phyloP scores from a whole-genome alignment of 37 sponge, comb jelly and placozoan species.

The Ephydatia muelleri region DNA sequence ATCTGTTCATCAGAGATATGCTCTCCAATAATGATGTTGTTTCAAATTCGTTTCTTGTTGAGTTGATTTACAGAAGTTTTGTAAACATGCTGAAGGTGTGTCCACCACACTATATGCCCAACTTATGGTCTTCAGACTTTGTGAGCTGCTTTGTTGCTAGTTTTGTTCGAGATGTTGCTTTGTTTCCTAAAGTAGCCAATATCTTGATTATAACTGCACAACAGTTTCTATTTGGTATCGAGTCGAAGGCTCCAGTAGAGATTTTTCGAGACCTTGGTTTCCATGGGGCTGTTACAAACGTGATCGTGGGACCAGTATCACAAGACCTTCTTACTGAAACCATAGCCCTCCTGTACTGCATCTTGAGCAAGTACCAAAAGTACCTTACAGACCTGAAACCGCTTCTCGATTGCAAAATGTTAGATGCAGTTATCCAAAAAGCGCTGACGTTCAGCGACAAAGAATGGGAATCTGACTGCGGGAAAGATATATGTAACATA shows the following conservation, averaged over 20 bases:
- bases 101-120: neutral
- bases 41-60: slow-evolving; percentile 7
- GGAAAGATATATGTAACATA: slow-evolving; percentile 56
- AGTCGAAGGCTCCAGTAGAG: slow-evolving; percentile 15
- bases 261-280: slow-evolving; percentile 16
- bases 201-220: slow-evolving; percentile 23
- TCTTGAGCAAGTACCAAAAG: slow-evolving; percentile 31
- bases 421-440: slow-evolving; percentile 9
- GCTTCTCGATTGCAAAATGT: slow-evolving; percentile 22
- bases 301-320: neutral
- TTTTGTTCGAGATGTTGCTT: slow-evolving; percentile 28
- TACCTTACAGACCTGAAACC: slow-evolving; percentile 32
- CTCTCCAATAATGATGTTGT: slow-evolving; percentile 27
- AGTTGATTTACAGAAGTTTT: slow-evolving; percentile 41
- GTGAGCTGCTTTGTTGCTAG: slow-evolving; percentile 18
- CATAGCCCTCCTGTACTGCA: slow-evolving; percentile 31
- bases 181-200: slow-evolving; percentile 11
- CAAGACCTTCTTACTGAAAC: neutral
- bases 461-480: slow-evolving; percentile 8
- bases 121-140: slow-evolving; percentile 26
- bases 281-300: slow-evolving; percentile 23
- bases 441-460: neutral
- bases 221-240: slow-evolving; percentile 38
- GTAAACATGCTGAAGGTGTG: slow-evolving; percentile 26
- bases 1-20: slow-evolving; percentile 38